phyloP scores from a whole-genome alignment of 2,797 vertebrate species.

The Pogoniulus pusillus region DNA sequence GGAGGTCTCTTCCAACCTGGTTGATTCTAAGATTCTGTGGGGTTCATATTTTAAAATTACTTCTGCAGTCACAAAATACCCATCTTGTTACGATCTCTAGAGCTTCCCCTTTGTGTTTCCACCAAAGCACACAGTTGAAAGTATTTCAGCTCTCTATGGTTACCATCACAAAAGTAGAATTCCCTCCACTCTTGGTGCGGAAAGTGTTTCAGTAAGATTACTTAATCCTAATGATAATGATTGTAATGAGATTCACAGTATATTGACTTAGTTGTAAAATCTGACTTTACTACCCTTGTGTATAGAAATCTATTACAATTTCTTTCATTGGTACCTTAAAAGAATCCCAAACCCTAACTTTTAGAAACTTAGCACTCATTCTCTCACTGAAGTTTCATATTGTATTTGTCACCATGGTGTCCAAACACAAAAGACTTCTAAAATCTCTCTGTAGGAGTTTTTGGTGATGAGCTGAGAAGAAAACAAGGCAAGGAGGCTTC shows the following conservation, averaged over 20 bases:
- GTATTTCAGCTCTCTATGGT: neutral
- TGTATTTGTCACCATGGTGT: neutral
- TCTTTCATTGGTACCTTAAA: neutral
- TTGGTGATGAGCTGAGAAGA: neutral
- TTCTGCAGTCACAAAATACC: neutral
- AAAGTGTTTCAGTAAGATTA: neutral
- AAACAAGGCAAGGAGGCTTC: no score
- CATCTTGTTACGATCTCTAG: neutral
- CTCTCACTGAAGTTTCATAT: neutral
- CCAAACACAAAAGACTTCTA: neutral
- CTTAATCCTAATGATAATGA: neutral
- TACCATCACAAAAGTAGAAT: neutral
- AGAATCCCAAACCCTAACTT: neutral
- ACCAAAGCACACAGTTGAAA: neutral
- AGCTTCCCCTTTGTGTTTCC: neutral
- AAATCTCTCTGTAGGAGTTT: neutral
- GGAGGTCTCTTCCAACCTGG: no score
- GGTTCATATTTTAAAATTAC: neutral
- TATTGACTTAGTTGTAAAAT: neutral
- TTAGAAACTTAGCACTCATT: neutral
- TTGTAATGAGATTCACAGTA: neutral
- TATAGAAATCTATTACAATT: neutral
- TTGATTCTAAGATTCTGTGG: no score
- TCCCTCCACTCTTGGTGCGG: neutral
- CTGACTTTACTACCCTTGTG: neutral